Evolutionary conservation across 1,140 invertebrate genomes (phyloP).

Genomic region (Leptestheria dahalacensis): DNA sequence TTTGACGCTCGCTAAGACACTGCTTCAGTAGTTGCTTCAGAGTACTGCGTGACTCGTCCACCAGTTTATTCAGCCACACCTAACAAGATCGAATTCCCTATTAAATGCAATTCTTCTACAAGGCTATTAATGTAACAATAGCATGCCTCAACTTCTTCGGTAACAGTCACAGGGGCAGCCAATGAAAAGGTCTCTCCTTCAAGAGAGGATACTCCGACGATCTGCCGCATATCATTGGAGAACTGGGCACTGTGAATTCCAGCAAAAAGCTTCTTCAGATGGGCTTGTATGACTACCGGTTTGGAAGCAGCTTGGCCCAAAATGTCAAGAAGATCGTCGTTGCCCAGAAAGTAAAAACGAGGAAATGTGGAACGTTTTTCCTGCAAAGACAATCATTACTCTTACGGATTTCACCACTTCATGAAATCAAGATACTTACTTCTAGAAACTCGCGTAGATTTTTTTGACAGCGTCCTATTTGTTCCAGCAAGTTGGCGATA

Average conservation of each 20-base stretch:
- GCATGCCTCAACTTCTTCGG: conserved; percentile 60
- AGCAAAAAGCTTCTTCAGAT: conserved; percentile 88
- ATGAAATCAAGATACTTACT: conserved; percentile 34
- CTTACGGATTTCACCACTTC: not conserved
- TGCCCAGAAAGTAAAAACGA: conserved; percentile 88
- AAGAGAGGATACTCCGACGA: conserved; percentile 57
- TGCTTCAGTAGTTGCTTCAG: conserved; percentile 36
- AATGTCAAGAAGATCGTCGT: conserved; percentile 89
- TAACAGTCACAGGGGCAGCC: conserved; percentile 54
- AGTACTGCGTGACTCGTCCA: conserved; percentile 66
- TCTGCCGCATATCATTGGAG: conserved; percentile 42
- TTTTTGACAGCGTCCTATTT: conserved; percentile 79
- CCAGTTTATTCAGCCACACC: conserved; percentile 66
- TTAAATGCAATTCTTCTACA: not conserved
- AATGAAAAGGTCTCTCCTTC: conserved; percentile 74
- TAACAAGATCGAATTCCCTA: conserved; percentile 26
- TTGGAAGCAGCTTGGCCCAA: conserved; percentile 76
- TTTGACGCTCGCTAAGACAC: conserved; percentile 44
- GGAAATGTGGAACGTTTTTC: conserved; percentile 88
- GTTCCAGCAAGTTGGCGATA: conserved; percentile 65
- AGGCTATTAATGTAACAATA: not conserved
- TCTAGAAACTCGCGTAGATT: conserved; percentile 90
- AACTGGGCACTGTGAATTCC: conserved; percentile 66
- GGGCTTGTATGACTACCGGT: conserved; percentile 70
- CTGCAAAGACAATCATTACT: conserved; percentile 35